A percentile compares a stretch with the other conserved stretches of the same genome.
These are phyloP conservation scores for Cebus imitator DNA, from an alignment of 2,113 vertebrate species.

Conservation along the genomic window DNA sequence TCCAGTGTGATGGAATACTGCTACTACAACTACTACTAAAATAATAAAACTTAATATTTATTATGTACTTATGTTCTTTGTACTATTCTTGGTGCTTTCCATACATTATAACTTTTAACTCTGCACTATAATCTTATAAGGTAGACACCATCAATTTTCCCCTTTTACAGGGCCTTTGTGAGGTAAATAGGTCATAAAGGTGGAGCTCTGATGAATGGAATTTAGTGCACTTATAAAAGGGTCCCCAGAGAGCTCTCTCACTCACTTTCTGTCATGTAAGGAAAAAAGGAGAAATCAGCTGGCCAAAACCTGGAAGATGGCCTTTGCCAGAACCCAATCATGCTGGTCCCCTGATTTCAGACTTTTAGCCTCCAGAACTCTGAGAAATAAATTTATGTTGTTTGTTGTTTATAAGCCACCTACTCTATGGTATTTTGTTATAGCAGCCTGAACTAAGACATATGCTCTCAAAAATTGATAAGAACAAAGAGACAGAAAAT, in stretches of 20 bases:
- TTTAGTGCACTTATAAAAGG: too few relatives aligned
- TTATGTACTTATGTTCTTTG: not conserved
- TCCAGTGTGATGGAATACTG: not conserved
- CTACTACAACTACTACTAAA: not conserved
- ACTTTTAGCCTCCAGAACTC: not conserved
- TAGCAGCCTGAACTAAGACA: not conserved
- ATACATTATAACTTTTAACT: not conserved
- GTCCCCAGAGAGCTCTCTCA: not conserved
- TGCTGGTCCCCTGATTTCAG: not conserved
- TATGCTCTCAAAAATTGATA: not conserved
- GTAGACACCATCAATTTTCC: not conserved
- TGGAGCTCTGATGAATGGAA: not conserved
- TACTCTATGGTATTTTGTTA: not conserved
- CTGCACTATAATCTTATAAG: not conserved
- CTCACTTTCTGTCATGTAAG: not conserved
- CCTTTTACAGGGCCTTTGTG: not conserved
- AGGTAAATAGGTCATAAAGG: not conserved
- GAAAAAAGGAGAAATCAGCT: not conserved
- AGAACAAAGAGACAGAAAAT: not conserved
- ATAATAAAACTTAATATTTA: not conserved
- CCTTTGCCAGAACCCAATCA: not conserved
- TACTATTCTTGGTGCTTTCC: not conserved
- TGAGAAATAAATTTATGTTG: not conserved
- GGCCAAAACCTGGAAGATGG: not conserved
- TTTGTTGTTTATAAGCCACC: not conserved